Percentiles rank a stretch among this genome's conserved stretches.
Evolutionary conservation across 2,888 invertebrate species (phyloP).

Genomic region (Synanthedon myopaeformis): DNA sequence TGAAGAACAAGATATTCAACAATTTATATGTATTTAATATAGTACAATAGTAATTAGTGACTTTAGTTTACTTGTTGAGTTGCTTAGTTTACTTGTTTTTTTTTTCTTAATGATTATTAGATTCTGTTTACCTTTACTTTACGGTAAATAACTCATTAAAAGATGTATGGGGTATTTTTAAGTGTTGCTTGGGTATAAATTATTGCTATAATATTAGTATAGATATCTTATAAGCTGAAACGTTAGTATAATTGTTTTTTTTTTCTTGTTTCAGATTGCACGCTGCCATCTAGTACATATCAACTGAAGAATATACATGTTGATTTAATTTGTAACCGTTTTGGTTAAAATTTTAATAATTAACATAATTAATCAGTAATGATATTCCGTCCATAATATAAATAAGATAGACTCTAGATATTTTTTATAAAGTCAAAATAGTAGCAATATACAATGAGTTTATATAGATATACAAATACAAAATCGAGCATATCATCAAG

Average conservation of each 20-base stretch:
- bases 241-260: conserved; percentile 4
- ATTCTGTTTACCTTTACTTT: too few relatives aligned
- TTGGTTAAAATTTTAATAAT: conserved; percentile 26
- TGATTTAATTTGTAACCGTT: conserved; percentile 26
- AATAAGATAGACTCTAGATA: conserved; percentile 16
- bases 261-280: conserved; percentile 49
- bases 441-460: conserved; percentile 31
- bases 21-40: too few relatives aligned
- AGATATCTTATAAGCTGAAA: too few relatives aligned
- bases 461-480: conserved; percentile 22
- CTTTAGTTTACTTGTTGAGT: too few relatives aligned
- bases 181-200: too few relatives aligned
- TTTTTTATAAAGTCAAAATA: not conserved
- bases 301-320: conserved; percentile 20
- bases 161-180: too few relatives aligned
- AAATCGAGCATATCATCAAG: conserved; percentile 16
- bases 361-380: conserved; percentile 29
- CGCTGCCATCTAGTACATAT: conserved; percentile 29
- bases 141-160: too few relatives aligned
- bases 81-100: too few relatives aligned
- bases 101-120: too few relatives aligned
- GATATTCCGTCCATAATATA: conserved; percentile 31
- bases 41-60: too few relatives aligned
- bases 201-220: too few relatives aligned
- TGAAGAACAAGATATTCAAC: too few relatives aligned